These are phyloP conservation scores for Sipha maydis DNA, from an alignment of 2,888 invertebrate genomes.

Conservation along the genomic window DNA sequence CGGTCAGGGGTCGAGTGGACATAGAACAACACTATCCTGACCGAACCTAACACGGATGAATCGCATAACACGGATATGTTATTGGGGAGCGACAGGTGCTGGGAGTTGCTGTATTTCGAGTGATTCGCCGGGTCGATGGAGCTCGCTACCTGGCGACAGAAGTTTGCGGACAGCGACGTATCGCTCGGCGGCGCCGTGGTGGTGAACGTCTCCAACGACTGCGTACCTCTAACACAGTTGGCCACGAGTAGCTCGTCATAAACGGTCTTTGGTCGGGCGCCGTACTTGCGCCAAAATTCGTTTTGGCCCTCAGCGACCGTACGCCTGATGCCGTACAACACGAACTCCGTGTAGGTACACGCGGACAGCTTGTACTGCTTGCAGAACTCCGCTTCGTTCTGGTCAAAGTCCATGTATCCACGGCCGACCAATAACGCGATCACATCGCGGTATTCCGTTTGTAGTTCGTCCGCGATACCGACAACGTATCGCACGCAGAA, in stretches of 20 bases:
- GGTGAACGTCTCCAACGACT: background rate
- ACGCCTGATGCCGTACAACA: background rate
- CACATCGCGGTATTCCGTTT: background rate
- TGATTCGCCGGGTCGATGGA: background rate
- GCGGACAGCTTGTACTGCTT: background rate
- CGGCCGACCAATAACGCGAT: too few species aligned
- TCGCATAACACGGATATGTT: background rate
- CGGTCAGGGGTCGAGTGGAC: background rate
- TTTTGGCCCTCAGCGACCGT: background rate
- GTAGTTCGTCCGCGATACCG: background rate
- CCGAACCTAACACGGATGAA: background rate
- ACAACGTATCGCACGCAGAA: background rate
- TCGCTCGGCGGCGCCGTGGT: background rate
- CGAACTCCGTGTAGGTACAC: background rate
- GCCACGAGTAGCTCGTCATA: too few species aligned
- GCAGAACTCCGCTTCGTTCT: background rate
- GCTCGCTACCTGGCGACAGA: background rate
- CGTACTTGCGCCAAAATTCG: background rate
- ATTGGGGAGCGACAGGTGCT: background rate
- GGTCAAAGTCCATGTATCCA: accelerated
- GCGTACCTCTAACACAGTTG: background rate
- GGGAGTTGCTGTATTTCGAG: background rate
- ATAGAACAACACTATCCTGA: background rate
- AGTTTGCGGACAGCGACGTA: background rate
- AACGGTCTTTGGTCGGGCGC: background rate